Base-by-base conservation (phyloP, 2,888 invertebrate species). In the Flabesymbios commensalis region DNA sequence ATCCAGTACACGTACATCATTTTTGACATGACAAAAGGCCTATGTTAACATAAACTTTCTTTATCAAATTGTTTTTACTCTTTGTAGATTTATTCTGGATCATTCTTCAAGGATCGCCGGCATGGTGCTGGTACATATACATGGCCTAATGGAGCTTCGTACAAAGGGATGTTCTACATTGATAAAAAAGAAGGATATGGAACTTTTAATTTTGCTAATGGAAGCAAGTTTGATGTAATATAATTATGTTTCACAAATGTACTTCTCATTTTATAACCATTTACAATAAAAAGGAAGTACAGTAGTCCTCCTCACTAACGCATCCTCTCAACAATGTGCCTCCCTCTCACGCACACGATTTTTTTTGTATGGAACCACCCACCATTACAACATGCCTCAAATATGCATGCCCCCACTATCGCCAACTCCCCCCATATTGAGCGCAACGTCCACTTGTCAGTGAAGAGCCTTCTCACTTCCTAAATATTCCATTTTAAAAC, bases 151-250 rank as follows among this genome's bases (percentile, higher is more conserved):
- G 76, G 77, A 1, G 75, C 76, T 3, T 67, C 67, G 2, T 82
- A 73, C 61, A 61, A 63, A 5, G 82, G 82, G 3, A 73, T 73
- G 24, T 82, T 82, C 61, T 82, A 79, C 67, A 75, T 80, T 74
- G 80, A 82, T 63, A 72, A 73, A 39, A 77, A 78, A 64, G 80
- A 83, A 65, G 82, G 82, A 1, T 83, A 78, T 73, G 82, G 82
- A 3, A 68, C 65, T 0, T 76, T 79, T 56, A 64, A 47, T 41
- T 78, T 77, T 63, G 65, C 75, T 3, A 76, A 77, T 73, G 79
- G 77, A 19, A 72, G 74, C 56, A 70, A 65, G 41, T 82, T 80
- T 75, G 74, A 82, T 76, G 82, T 82, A 48, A 32, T 39, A 1
- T 29, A 5, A 55, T n/a, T 28, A 42, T 22, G 32, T 31, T 49